Conservation (phyloP, 2,888 invertebrate species). For the Chalcis sispes region DNA sequence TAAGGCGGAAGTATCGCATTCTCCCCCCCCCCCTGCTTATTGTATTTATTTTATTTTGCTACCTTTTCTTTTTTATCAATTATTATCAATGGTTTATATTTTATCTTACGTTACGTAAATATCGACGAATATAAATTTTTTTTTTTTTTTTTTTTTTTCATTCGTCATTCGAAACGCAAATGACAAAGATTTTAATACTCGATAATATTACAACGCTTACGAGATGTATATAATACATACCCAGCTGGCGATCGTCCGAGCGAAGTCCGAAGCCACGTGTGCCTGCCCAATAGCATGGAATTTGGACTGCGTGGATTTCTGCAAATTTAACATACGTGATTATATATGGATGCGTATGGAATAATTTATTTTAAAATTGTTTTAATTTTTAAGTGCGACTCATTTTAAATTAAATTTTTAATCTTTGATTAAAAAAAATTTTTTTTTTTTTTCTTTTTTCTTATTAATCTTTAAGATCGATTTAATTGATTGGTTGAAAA, state of each 20-base stretch:
- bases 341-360: no score
- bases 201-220: neutral
- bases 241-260: slow-evolving; percentile 87
- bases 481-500: no score
- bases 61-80: neutral
- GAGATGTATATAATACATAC: slow-evolving; percentile 76
- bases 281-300: slow-evolving; percentile 81
- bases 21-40: neutral
- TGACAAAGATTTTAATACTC: neutral
- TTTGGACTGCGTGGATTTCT: slow-evolving; percentile 80
- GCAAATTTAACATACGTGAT: slow-evolving; percentile 30
- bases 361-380: no score
- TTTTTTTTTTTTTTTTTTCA: no score
- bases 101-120: no score
- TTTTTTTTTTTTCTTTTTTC: neutral
- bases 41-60: neutral
- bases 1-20: slow-evolving; percentile 60
- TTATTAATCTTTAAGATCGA: no score
- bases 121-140: no score
- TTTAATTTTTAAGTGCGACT: no score
- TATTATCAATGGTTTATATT: no score
- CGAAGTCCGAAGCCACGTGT: slow-evolving; percentile 91
- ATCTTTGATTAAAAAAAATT: neutral
- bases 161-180: no score
- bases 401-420: no score